Evolutionary conservation across 2,113 vertebrate genomes (phyloP), one percentile per base, ranked within the genome.

Genomic region (Oncorhynchus masou): DNA sequence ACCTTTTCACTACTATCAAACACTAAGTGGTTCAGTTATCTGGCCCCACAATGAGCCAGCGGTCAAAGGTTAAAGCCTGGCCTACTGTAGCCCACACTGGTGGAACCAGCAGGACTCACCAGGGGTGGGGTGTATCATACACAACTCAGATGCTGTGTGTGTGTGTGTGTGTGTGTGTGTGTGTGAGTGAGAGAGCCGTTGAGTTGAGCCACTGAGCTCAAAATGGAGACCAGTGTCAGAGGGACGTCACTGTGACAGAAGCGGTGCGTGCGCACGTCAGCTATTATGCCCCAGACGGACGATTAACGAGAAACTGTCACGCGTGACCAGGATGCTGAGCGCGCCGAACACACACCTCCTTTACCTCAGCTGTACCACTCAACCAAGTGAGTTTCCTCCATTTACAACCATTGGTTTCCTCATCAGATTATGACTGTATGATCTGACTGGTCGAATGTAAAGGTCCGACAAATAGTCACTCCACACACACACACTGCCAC

Each of bases 191-290:
- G 15, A 22, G 34, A 19, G 27, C 7, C 24, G 13, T 22, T 9
- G 75, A 75, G 39, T 70, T 27, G n/a, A 71, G 66, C 76, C 45
- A 4, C 72, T 57, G n/a, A 20, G 59, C 59, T 57, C 24, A 78
- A 74, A 76, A 60, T 2, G 31, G 54, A 75, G 51, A 74, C 72
- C 70, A 74, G 39, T 4, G 64, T 74, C 45, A 78, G 65, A 15
- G 54, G 34, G 69, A 77, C 16, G 22, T 69, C 77, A 54, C 74
- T 57, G 34, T 39, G 39, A 9, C 39, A 39, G 39, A 39, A 8
- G 2, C 7, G 5, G 49, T 27, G 71, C 27, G 27, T 60, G 59
- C 6, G 27, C 20, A 15, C 1, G 19, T 57, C 51, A 16, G 51
- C 60, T 8, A 64, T 24, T n/a, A n/a, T 68, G 34, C 20, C 8